Evolutionary conservation across 2,888 invertebrate species (phyloP), one percentile per base, ranked within the genome.

Genomic region (Stomorhina lunata): DNA sequence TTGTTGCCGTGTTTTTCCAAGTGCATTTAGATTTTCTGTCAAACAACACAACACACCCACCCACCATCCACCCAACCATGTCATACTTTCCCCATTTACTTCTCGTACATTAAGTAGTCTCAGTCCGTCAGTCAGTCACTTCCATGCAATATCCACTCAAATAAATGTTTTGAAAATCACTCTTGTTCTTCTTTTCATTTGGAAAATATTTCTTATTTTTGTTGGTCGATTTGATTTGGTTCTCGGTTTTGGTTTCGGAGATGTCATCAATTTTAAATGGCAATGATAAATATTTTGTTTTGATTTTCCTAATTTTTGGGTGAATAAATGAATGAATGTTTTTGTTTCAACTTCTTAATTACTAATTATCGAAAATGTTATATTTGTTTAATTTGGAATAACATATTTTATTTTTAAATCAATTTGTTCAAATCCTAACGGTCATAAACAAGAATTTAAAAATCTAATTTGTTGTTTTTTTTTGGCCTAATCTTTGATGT

Each of bases 251-350:
- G 37, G 59, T 32, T 77, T 71, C 63, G 61, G 71, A 25, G 69
- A 63, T 61, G 59, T 72, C 83, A 84, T 84, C 73, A 83, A 84
- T 84, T 84, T 80, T 6, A 80, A 68, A 82, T 85, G 77, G 84
- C 86, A 63, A 84, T 89, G 88, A 89, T 87, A 86, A 86, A 89
- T 89, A 89, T 81, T 88, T 89, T 88, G 89, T 88, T 89, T 87
- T 86, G 86, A 88, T 89, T 86, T 84, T 77, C 34, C 20, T 25
- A 61, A 45, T 69, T 40, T 57, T 32, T 43, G 20, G 17, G 27
- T 55, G 63, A 40, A 71, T 81, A 78, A 78, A 78, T 81, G 20
- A 22, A 34, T 55, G 63, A 40, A 71, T 81, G 81, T 81, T 81
- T 81, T 63, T 63, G 29, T 81, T 81, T 66, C 10, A 40, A 48